Evolutionary conservation across 1,140 invertebrate species (phyloP).

Genomic region (Andricus grossulariae): DNA sequence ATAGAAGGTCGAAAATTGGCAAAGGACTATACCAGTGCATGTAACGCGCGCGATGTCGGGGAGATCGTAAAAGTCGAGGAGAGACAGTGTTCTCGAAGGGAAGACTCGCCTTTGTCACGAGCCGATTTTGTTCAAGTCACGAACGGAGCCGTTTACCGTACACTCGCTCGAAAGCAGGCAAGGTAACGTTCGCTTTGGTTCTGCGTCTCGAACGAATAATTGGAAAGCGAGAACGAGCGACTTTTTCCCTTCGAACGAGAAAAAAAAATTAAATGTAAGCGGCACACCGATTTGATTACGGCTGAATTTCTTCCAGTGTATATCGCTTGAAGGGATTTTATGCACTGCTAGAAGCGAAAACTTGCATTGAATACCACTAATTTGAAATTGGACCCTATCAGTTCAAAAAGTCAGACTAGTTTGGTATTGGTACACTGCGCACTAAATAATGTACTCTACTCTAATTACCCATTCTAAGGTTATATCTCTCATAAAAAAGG

Average conservation of each 20-base stretch:
- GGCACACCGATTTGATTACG: slow-evolving; percentile 29
- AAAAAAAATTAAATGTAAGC: slow-evolving; percentile 32
- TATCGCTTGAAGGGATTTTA: not conserved
- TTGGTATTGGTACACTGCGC: too few relatives aligned
- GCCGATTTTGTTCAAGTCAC: slow-evolving; percentile 29
- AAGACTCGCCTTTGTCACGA: slow-evolving; percentile 12
- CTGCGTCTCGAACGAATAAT: slow-evolving; percentile 37
- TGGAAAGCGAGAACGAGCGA: slow-evolving; percentile 36
- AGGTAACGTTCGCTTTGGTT: slow-evolving; percentile 31
- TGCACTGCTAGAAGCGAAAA: not conserved
- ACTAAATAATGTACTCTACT: too few relatives aligned
- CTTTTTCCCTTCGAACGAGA: slow-evolving; percentile 25
- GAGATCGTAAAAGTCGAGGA: slow-evolving; percentile 10
- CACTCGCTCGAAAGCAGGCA: slow-evolving; percentile 28
- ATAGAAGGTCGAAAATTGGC: slow-evolving; percentile 21
- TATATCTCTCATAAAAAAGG: too few relatives aligned
- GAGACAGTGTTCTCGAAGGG: slow-evolving; percentile 35
- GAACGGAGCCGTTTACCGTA: slow-evolving; percentile 30
- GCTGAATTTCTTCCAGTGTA: slow-evolving; percentile 13
- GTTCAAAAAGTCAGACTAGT: too few relatives aligned
- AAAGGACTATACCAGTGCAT: not conserved
- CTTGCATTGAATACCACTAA: not conserved
- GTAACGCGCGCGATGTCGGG: slow-evolving; percentile 27
- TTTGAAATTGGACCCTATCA: too few relatives aligned
- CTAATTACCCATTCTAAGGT: too few relatives aligned